A percentile compares a stretch with the other conserved stretches of the same genome.
Evolutionary conservation across 2,797 vertebrate genomes (phyloP).

Genomic region (Argya squamiceps): DNA sequence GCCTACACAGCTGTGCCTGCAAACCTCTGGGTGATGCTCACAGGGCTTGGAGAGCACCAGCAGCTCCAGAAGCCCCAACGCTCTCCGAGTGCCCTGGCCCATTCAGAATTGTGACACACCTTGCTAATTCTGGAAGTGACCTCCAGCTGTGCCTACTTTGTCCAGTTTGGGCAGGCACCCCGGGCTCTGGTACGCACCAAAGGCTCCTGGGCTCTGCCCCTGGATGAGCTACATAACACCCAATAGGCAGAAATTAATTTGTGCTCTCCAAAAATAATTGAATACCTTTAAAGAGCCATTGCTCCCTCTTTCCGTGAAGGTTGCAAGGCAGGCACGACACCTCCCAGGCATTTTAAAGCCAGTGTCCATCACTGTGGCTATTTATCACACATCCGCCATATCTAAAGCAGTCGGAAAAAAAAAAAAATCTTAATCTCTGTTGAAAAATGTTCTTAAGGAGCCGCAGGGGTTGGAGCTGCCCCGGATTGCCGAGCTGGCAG

Average conservation of each 20-base stretch:
- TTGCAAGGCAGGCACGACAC: neutral
- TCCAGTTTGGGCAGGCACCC: neutral
- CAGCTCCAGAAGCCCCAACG: neutral
- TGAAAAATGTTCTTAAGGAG: neutral
- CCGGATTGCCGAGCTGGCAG: neutral
- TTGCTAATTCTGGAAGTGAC: neutral
- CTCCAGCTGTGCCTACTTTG: fast-evolving
- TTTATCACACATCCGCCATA: neutral
- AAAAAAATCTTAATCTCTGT: neutral
- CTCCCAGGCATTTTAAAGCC: neutral
- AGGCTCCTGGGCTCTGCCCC: neutral
- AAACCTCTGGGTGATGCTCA: neutral
- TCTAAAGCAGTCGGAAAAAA: neutral
- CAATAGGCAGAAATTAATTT: neutral
- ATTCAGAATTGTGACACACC: neutral
- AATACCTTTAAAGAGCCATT: neutral
- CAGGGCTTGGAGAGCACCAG: fast-evolving
- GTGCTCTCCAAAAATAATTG: neutral
- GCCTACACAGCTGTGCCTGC: neutral
- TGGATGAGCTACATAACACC: neutral
- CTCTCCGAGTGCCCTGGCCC: fast-evolving
- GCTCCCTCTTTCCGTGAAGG: neutral
- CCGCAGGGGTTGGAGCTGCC: neutral
- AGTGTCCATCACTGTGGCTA: neutral
- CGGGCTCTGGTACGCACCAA: fast-evolving